Percentiles rank a stretch among this genome's conserved stretches.
These are phyloP conservation scores for Mormoops blainvillei DNA, from an alignment of 2,113 vertebrate genomes.

Conservation along the genomic window DNA sequence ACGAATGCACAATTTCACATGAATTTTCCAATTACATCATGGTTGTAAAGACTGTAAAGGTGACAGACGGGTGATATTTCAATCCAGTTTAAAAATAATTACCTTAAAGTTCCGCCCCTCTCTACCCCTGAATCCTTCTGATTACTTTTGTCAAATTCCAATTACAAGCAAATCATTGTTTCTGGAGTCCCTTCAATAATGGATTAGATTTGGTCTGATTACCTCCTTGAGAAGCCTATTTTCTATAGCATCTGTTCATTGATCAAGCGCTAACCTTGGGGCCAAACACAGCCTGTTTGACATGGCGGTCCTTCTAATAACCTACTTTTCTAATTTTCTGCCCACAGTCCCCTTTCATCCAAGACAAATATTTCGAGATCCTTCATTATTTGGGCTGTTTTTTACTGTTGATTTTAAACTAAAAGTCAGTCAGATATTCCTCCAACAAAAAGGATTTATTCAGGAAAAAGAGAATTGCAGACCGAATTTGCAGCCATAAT, in stretches of 20 bases:
- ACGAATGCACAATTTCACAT: background rate
- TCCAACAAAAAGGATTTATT: background rate
- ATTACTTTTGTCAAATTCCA: background rate
- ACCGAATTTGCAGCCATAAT: background rate
- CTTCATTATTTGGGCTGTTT: background rate
- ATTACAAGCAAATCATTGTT: background rate
- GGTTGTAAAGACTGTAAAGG: background rate
- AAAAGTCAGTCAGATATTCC: background rate
- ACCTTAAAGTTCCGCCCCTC: background rate
- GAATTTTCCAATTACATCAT: background rate
- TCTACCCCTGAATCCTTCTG: background rate
- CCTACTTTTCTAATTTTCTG: background rate
- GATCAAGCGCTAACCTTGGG: rapidly evolving
- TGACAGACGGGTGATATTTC: background rate
- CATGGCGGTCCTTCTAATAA: background rate
- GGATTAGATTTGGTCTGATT: background rate
- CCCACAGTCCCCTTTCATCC: no score
- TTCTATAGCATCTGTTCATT: background rate
- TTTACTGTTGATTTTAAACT: background rate
- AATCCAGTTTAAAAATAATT: background rate
- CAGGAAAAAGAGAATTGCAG: background rate
- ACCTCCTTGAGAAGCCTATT: background rate
- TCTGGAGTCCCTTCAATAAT: background rate
- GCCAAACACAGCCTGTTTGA: background rate
- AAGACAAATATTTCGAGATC: background rate